Evolutionary conservation across 2,113 vertebrate species (phyloP).

Genomic region (Ailurus styani): DNA sequence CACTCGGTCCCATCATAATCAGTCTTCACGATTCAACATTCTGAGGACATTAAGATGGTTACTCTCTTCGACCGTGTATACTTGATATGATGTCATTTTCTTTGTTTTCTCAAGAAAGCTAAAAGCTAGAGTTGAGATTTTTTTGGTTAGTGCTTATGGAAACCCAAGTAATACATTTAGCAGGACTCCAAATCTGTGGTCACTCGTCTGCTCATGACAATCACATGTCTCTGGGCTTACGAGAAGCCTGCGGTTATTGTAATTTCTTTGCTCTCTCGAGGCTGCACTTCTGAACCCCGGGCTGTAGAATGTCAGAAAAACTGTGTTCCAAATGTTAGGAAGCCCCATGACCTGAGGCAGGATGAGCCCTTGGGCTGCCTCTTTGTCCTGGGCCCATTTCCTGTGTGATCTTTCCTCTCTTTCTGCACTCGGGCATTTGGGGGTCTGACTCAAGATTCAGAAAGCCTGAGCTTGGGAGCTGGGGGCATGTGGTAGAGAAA

Average conservation of each 20-base stretch:
- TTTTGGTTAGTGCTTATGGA: not conserved
- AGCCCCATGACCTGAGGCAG: not conserved
- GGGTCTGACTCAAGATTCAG: not conserved
- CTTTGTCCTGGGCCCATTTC: not conserved
- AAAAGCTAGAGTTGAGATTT: not conserved
- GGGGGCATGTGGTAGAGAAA: not conserved
- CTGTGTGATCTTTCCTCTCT: not conserved
- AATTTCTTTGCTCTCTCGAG: not conserved
- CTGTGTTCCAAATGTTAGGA: not conserved
- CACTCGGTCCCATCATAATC: accelerated
- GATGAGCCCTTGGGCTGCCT: not conserved
- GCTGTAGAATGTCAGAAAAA: not conserved
- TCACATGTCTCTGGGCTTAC: not conserved
- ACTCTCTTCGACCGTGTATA: not conserved
- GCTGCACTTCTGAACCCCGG: not conserved
- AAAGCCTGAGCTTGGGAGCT: not conserved
- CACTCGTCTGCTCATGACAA: not conserved
- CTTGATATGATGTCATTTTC: not conserved
- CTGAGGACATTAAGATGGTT: not conserved
- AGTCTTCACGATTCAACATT: not conserved
- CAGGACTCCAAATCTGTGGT: not conserved
- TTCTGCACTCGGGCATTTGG: not conserved
- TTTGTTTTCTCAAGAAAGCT: not conserved
- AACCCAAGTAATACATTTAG: not conserved
- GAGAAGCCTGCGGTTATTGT: not conserved